A percentile compares a stretch with the other conserved stretches of the same genome.
These are phyloP conservation scores for Philopotamus ludificatus DNA, from an alignment of 1,140 invertebrate species.

Conservation along the genomic window DNA sequence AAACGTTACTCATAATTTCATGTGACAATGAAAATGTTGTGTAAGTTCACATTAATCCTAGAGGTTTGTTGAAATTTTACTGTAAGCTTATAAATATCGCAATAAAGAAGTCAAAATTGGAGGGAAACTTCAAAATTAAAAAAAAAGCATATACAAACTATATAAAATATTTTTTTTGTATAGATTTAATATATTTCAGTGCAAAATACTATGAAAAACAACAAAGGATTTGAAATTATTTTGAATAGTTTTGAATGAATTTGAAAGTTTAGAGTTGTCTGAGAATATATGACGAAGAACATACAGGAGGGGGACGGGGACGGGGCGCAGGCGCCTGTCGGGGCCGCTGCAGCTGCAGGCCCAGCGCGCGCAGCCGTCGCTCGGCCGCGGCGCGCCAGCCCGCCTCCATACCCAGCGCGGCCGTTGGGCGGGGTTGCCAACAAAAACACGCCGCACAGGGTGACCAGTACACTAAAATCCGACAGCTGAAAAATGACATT, in stretches of 20 bases:
- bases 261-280: neutral
- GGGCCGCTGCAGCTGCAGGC: neutral
- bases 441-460: no score
- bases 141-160: no score
- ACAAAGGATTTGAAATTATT: neutral
- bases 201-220: neutral
- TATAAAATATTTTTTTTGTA: no score
- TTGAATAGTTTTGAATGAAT: neutral
- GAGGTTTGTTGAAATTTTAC: no score
- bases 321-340: no score
- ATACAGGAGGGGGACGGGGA: neutral
- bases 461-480: no score
- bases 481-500: no score
- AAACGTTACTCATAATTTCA: no score
- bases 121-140: constrained; percentile 9
- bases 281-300: neutral
- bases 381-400: constrained; percentile 16
- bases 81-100: no score
- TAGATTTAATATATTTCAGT: neutral
- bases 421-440: constrained; percentile 46
- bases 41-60: no score
- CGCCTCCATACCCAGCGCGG: constrained; percentile 37
- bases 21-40: no score
- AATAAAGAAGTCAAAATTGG: no score
- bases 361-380: constrained; percentile 28